A percentile compares a stretch with the other conserved stretches of the same genome.
Conservation (phyloP, 2,113 vertebrate species). For the Melospiza georgiana region DNA sequence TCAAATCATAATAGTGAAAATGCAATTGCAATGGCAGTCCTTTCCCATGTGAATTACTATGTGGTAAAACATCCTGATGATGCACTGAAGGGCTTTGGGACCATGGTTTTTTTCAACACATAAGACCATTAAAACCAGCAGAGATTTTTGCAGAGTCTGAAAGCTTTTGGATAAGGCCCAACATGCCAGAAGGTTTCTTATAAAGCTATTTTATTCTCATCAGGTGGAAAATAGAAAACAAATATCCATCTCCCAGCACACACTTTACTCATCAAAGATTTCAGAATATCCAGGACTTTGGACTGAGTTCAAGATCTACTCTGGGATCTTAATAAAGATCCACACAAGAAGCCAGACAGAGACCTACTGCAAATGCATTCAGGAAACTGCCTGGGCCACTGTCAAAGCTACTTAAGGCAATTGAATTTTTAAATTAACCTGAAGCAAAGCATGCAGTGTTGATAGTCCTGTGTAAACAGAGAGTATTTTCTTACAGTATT, state of each 20-base stretch:
- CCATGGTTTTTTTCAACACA: not conserved
- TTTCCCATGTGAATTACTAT: not conserved
- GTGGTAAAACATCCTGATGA: not conserved
- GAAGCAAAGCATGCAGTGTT: constrained; percentile 18
- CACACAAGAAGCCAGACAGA: not conserved
- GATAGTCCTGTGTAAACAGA: constrained; percentile 38
- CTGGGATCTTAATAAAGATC: not conserved
- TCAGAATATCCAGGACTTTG: not conserved
- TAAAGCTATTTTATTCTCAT: not conserved
- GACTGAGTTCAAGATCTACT: constrained; percentile 1
- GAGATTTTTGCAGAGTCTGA: not conserved
- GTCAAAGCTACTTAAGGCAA: constrained; percentile 48
- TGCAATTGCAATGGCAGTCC: not conserved
- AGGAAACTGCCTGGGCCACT: constrained; percentile 15
- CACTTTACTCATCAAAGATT: not conserved
- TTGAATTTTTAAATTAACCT: constrained; percentile 26
- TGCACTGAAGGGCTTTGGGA: not conserved
- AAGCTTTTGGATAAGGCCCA: not conserved
- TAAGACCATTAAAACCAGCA: not conserved
- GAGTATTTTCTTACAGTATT: constrained; percentile 23
- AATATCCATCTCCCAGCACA: not conserved
- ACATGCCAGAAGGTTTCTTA: not conserved
- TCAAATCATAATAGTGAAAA: not conserved
- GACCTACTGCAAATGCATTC: not conserved
- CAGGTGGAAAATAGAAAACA: not conserved